These are phyloP conservation scores for Misgurnus mizolepis DNA, from an alignment of 2,113 vertebrate genomes.

Conservation along the genomic window DNA sequence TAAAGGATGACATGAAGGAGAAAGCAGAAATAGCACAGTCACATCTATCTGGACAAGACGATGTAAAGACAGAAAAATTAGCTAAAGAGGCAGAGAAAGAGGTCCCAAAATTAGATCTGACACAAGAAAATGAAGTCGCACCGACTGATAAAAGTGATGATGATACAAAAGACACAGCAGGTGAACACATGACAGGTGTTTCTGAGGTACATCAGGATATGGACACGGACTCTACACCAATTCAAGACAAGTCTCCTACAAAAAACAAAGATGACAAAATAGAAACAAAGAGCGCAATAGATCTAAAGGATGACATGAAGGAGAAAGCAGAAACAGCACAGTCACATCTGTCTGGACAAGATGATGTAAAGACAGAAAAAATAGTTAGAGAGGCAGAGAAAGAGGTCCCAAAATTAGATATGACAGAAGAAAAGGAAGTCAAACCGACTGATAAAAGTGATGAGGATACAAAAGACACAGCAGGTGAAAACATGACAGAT, in stretches of 20 bases:
- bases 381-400: conserved; percentile 18
- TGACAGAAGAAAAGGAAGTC: conserved; percentile 1
- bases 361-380: conserved; percentile 9
- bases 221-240: not conserved
- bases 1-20: conserved; percentile 7
- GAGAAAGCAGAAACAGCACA: not conserved
- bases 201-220: conserved; percentile 19
- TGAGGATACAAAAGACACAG: conserved; percentile 9
- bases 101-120: not conserved
- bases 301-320: conserved; percentile 3
- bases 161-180: not conserved
- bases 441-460: conserved; percentile 26
- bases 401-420: not conserved
- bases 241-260: not conserved
- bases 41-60: not conserved
- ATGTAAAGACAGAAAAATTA: not conserved
- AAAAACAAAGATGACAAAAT: conserved; percentile 2
- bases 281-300: not conserved
- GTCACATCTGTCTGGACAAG: not conserved
- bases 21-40: conserved; percentile 5
- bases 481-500: conserved; percentile 1
- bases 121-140: conserved; percentile 30
- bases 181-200: conserved; percentile 7
- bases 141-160: conserved; percentile 13
- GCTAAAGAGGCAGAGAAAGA: not conserved